Evolutionary conservation across 2,888 invertebrate species (phyloP).

Genomic region (Chydorus sphaericus): DNA sequence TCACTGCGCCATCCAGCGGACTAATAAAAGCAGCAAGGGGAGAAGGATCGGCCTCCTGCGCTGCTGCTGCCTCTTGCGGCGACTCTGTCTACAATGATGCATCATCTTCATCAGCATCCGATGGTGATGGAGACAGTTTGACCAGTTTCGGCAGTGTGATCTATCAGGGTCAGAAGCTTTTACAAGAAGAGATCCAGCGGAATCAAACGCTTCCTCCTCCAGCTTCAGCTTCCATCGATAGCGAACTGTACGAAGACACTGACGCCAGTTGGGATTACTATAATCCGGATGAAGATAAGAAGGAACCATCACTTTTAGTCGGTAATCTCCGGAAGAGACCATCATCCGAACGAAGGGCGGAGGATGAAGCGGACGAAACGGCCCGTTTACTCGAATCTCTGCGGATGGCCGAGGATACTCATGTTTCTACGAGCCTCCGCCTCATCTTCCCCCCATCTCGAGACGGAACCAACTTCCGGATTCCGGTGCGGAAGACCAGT

Average conservation of each 20-base stretch:
- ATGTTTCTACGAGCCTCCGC: constrained; percentile 7
- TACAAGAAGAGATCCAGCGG: neutral
- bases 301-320: constrained; percentile 10
- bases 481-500: constrained; percentile 14
- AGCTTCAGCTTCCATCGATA: neutral
- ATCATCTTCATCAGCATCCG: no score
- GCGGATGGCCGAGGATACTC: constrained; percentile 10
- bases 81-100: constrained; percentile 9
- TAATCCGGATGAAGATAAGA: constrained; percentile 14
- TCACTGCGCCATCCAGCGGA: neutral
- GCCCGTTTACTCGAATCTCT: constrained; percentile 7
- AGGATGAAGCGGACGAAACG: constrained; percentile 6
- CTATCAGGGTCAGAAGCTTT: constrained; percentile 17
- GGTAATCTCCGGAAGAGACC: constrained; percentile 17
- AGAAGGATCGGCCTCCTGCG: neutral
- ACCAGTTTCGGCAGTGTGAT: constrained; percentile 20
- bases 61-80: constrained; percentile 13
- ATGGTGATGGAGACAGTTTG: constrained; percentile 17
- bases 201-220: no score
- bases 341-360: neutral
- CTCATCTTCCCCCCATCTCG: constrained; percentile 10
- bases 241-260: constrained; percentile 17
- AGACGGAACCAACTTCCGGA: constrained; percentile 18
- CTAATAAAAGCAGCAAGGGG: neutral
- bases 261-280: constrained; percentile 21